phyloP scores from a whole-genome alignment of 2,113 vertebrate genomes.

The Dryoscopus gambensis region DNA sequence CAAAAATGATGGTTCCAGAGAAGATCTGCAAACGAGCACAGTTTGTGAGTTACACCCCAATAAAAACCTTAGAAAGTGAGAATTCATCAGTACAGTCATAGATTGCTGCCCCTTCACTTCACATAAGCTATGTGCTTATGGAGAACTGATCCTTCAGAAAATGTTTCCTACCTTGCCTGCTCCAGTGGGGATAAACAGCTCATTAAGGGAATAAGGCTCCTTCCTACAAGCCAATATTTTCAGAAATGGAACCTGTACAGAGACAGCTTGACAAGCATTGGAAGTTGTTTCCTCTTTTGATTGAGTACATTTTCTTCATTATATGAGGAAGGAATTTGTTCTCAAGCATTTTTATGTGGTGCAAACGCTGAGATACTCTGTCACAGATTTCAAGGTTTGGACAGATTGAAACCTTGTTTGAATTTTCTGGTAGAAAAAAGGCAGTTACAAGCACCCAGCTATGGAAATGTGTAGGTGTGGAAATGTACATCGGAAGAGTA shows the following conservation, averaged over 20 bases:
- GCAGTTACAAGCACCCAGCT: neutral
- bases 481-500: neutral
- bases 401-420: neutral
- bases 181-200: neutral
- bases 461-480: neutral
- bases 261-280: slow-evolving; percentile 22
- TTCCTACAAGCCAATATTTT: slow-evolving; percentile 5
- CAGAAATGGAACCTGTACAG: neutral
- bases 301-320: slow-evolving; percentile 21
- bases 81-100: neutral
- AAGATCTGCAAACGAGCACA: neutral
- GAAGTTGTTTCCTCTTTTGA: slow-evolving; percentile 13
- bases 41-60: neutral
- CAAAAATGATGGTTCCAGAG: accelerated
- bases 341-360: neutral
- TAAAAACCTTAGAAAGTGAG: neutral
- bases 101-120: neutral
- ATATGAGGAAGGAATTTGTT: slow-evolving; percentile 5
- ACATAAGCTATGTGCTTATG: neutral
- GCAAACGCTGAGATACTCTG: neutral
- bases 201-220: neutral
- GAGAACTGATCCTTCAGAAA: neutral
- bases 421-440: neutral
- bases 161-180: neutral
- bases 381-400: neutral